phyloP scores from a whole-genome alignment of 2,797 vertebrate genomes.

The Okamejei kenojei region DNA sequence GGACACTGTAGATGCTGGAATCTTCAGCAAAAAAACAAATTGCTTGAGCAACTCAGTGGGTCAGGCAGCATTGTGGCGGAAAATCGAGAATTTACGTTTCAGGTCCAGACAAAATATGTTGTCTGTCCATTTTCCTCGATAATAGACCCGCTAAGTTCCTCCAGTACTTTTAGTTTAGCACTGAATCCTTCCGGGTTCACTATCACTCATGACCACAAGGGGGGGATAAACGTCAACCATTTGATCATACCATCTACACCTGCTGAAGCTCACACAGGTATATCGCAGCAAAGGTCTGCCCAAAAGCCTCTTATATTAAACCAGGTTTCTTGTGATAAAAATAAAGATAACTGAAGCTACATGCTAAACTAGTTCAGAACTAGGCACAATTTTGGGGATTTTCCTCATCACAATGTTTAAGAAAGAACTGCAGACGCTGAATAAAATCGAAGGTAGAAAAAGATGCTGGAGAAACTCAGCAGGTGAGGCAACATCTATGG shows the following conservation, averaged over 20 bases:
- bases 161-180: background rate
- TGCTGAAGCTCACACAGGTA: background rate
- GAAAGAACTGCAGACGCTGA: too few relatives aligned
- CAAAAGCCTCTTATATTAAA: background rate
- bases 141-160: too few relatives aligned
- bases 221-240: background rate
- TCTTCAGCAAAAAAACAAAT: too few relatives aligned
- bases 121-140: too few relatives aligned
- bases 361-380: background rate
- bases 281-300: background rate
- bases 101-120: too few relatives aligned
- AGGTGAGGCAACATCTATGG: too few relatives aligned
- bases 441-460: too few relatives aligned
- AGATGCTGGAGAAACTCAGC: too few relatives aligned
- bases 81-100: too few relatives aligned
- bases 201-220: conserved; percentile 18
- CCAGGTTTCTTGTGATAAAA: background rate
- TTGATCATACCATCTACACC: background rate
- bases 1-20: too few relatives aligned
- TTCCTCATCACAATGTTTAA: background rate
- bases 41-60: too few relatives aligned
- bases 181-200: background rate
- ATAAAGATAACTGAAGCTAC: background rate
- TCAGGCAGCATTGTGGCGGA: too few relatives aligned
- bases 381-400: background rate